Base-by-base conservation (phyloP, 1,140 invertebrate genomes). In the Hycleus cichorii region DNA sequence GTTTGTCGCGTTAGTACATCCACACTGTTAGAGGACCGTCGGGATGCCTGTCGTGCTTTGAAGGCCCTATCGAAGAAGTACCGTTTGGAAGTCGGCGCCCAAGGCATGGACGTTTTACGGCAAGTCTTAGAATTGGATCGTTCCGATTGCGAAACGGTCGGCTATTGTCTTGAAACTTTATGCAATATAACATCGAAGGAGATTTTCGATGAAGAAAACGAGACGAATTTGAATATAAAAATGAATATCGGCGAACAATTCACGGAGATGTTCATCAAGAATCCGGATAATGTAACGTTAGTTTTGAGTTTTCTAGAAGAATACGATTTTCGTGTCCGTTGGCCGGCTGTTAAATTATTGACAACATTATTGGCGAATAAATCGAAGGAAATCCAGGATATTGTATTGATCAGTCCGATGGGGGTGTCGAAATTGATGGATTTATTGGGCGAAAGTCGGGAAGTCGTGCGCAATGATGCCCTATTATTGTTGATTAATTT, bases 391-490 rank as follows among this genome's bases (percentile, higher is more conserved):
- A 85, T 98, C 32, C 97, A 99, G 78, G 95, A 98, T 74, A 89
- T 91, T 24, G 87, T 99, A 49, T 78, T 99, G 50, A 83, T 93
- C 3, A 93, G 91, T 76, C 95, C 95, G 0, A 94, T 95, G 88
- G 96, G 93, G n/a, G 89, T 98, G 0, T 96, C 95, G 1, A 95
- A 95, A 78, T 77, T 99, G 59, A 97, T 98, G 89, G 97, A 99
- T 77, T 77, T 98, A 4, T 76, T 99, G 9, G 83, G 85, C 25
- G 97, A 99, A 66, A 91, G 84, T 56, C 81, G 95, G 70, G 97
- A 99, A 83, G 90, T 98, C 4, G 92, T 99, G 42, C 78, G 97
- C 59, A 99, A 99, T 77, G 93, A 98, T 78, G 91, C 92, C 2
- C 76, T 99, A 9, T 75, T 99, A 4, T 76, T 99, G n/a, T 77